Evolutionary conservation across 2,113 vertebrate species (phyloP), one percentile per base, ranked within the genome.

Genomic region (Condylura cristata): DNA sequence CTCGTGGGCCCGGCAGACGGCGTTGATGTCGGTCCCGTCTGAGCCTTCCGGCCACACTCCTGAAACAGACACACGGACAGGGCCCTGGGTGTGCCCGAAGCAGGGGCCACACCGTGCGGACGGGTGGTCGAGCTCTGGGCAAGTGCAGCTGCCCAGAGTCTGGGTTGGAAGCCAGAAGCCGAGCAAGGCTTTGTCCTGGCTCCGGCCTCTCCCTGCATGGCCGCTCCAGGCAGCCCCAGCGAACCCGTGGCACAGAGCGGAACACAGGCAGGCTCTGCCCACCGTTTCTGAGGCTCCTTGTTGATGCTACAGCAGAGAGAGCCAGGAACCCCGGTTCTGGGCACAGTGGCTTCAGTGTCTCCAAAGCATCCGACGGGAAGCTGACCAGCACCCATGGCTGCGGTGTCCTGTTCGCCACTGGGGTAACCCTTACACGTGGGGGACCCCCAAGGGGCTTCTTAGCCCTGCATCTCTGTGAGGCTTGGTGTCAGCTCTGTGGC

Each of bases 41-140:
- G 99, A 99, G 83, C 99, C 99, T 75, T 99, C 99, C 0, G 99
- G 99, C 99, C 99, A 99, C 94, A 99, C 98, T 63, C 99, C 99
- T 99, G 97, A 88, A 96, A 97, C 13, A 60, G 8, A 91, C 82
- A 82, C 24, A 76, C 17, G 44, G 58, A 30, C 20, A 39, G 11
- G 11, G 71, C 13, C 3, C 39, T 80, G 82, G 71, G 7, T 0
- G 56, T 1, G 1, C n/a, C n/a, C 0, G 75, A 8, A 14, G 22
- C 6, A 1, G 11, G 46, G 60, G 60, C 44, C 81, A 13, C 9
- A 1, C 46, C 0, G 5, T 17, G 0, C 0, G 22, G 72, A 8
- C 60, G 0, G 65, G 76, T 18, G 32, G 12, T 0, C 0, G 22
- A 16, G 30, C 34, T 26, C 4, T 20, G 5, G 0, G 1, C 12